Conservation (phyloP, 2,888 invertebrate genomes). For the Agrotis clavis region DNA sequence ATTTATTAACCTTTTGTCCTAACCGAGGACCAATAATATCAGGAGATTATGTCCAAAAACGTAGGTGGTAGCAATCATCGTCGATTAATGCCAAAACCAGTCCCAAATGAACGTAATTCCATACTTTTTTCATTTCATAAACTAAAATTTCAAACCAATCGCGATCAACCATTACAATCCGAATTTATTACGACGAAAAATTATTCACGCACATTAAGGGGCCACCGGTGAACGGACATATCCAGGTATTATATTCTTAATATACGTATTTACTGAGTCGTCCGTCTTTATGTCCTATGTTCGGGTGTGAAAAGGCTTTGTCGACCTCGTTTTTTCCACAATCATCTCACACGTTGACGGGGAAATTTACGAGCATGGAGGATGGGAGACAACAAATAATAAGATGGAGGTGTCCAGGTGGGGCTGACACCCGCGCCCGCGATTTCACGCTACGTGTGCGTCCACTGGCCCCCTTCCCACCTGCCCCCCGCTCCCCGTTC, state of each 20-base stretch:
- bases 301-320: constrained; percentile 88
- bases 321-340: constrained; percentile 87
- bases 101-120: constrained; percentile 72
- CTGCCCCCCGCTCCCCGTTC: constrained; percentile 47
- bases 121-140: constrained; percentile 69
- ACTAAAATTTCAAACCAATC: constrained; percentile 85
- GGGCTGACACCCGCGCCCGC: constrained; percentile 84
- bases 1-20: constrained; percentile 78
- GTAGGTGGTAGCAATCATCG: constrained; percentile 82
- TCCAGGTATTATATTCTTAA: constrained; percentile 76
- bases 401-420: constrained; percentile 87
- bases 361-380: constrained; percentile 90
- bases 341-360: constrained; percentile 90
- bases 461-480: constrained; percentile 70
- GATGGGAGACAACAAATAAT: constrained; percentile 91
- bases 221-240: constrained; percentile 75
- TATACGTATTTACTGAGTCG: constrained; percentile 78
- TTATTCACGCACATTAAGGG: constrained; percentile 88
- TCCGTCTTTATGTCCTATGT: constrained; percentile 83
- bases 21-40: constrained; percentile 78
- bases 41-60: constrained; percentile 70
- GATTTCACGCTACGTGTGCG: constrained; percentile 91
- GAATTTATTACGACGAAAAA: constrained; percentile 90
- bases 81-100: constrained; percentile 81
- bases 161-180: constrained; percentile 87